These are phyloP conservation scores for Ursus arctos DNA, from an alignment of 2,113 vertebrate species.

Conservation along the genomic window DNA sequence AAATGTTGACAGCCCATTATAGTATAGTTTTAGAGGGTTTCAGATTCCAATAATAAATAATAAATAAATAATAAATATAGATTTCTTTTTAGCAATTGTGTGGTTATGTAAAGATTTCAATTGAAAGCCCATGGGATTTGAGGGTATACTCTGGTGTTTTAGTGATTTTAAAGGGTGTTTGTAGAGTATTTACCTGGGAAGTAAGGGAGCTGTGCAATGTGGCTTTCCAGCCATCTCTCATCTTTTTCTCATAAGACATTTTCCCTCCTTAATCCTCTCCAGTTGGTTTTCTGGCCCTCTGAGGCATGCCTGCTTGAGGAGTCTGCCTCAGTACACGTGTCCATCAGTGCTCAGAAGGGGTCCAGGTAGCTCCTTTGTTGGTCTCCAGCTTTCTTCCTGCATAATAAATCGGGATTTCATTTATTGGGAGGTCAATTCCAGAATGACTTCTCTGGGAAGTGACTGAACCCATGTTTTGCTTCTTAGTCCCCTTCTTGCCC, in stretches of 20 bases:
- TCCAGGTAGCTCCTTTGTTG: not conserved
- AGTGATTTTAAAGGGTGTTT: conserved; percentile 38
- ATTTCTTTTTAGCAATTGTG: not conserved
- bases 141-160: not conserved
- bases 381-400: not conserved
- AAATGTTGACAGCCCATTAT: conserved; percentile 17
- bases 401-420: no score
- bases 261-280: not conserved
- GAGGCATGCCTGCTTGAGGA: not conserved
- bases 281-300: not conserved
- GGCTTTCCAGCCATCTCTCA: not conserved
- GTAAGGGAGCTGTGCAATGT: not conserved
- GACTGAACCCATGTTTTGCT: not conserved
- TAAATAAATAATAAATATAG: conserved; percentile 24
- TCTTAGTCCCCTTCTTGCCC: not conserved
- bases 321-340: not conserved
- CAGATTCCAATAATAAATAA: conserved; percentile 9
- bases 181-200: not conserved
- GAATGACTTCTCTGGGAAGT: not conserved
- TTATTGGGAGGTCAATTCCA: not conserved
- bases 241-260: not conserved
- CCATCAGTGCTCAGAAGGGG: rapidly evolving
- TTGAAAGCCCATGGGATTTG: not conserved
- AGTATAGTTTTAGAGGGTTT: conserved; percentile 44
- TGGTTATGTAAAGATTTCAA: not conserved